A percentile compares a stretch with the other conserved stretches of the same genome.
These are phyloP conservation scores for Falco columbarius DNA, from an alignment of 2,797 vertebrate genomes.

Conservation along the genomic window DNA sequence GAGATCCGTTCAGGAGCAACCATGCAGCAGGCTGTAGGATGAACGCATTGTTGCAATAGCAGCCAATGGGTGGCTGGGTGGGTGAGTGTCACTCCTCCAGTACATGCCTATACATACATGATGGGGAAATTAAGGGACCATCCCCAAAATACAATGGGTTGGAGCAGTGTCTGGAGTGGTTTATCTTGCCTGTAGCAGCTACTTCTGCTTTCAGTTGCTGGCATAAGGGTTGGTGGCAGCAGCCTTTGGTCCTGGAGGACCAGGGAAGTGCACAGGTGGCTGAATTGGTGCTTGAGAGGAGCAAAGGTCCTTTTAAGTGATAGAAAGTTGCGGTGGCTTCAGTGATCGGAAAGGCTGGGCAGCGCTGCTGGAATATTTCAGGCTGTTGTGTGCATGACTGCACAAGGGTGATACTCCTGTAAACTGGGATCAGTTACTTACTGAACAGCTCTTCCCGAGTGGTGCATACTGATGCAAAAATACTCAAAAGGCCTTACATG, in stretches of 20 bases:
- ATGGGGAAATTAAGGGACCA: background rate
- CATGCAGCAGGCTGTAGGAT: background rate
- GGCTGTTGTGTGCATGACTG: background rate
- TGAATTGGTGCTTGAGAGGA: background rate
- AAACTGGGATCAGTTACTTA: background rate
- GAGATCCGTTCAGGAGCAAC: background rate
- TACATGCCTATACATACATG: fast-evolving
- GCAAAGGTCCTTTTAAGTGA: background rate
- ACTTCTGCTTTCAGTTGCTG: background rate
- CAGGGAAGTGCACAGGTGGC: background rate
- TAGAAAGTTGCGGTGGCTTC: background rate
- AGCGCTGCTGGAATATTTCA: background rate
- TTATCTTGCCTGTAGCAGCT: background rate
- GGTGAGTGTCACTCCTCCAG: background rate
- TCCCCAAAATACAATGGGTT: background rate
- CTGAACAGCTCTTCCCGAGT: background rate
- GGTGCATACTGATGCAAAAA: background rate
- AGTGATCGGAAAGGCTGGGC: background rate
- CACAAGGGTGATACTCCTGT: background rate
- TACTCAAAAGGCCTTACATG: background rate
- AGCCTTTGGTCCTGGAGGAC: background rate
- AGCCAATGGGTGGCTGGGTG: background rate
- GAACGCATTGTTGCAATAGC: background rate
- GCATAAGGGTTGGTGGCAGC: background rate
- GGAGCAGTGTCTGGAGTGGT: background rate